Conservation (phyloP, 2,797 vertebrate species). For the Percopsis omiscomaycus region DNA sequence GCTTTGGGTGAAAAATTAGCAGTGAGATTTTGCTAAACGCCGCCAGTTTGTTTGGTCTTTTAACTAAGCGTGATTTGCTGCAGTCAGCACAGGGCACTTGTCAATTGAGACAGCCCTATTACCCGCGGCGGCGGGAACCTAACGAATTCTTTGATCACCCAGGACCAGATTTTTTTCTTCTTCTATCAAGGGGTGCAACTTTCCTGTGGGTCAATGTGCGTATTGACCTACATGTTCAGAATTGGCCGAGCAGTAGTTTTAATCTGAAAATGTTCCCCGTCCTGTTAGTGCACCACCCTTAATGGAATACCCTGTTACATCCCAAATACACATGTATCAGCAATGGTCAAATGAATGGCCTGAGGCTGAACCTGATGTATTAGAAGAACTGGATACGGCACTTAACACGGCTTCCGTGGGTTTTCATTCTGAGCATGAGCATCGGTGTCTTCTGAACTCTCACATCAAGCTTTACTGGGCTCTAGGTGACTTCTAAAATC, state of each 20-base stretch:
- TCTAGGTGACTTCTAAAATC: no score
- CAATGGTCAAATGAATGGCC: no score
- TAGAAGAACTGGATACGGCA: no score
- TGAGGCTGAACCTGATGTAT: no score
- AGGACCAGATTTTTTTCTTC: constrained; percentile 42
- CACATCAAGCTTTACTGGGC: no score
- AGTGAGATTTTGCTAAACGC: constrained; percentile 66
- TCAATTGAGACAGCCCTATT: constrained; percentile 58
- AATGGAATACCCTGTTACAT: not conserved
- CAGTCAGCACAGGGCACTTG: constrained; percentile 41
- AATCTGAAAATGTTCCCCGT: constrained; percentile 40
- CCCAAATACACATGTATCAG: not conserved
- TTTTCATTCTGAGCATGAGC: no score
- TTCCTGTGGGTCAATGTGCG: constrained; percentile 46
- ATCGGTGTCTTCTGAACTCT: no score
- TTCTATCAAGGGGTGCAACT: constrained; percentile 37
- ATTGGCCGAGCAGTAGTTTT: constrained; percentile 51
- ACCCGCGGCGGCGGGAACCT: constrained; percentile 42
- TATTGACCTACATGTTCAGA: constrained; percentile 57
- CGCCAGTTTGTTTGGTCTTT: constrained; percentile 68
- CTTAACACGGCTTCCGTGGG: no score
- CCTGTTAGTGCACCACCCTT: constrained; percentile 30
- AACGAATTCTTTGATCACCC: constrained; percentile 60
- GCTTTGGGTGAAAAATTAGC: constrained; percentile 74
- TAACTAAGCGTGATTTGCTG: constrained; percentile 61